Evolutionary conservation across 2,888 invertebrate species (phyloP).

Genomic region (Bimastos eiseni): DNA sequence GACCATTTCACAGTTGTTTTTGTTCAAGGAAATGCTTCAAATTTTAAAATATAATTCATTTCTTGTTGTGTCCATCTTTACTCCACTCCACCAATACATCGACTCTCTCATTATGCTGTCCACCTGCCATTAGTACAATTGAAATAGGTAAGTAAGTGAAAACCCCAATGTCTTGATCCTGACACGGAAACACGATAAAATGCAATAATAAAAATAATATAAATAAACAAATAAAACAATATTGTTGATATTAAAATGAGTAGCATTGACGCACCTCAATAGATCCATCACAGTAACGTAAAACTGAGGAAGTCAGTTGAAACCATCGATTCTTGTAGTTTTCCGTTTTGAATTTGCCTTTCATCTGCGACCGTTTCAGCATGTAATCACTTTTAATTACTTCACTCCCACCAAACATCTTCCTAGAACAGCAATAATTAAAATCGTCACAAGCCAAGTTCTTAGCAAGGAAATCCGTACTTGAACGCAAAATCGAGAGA

Average conservation of each 20-base stretch:
- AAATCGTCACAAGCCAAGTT: background rate
- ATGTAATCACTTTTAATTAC: constrained; percentile 44
- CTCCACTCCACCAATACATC: no score
- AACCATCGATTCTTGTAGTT: constrained; percentile 44
- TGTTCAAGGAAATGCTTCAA: background rate
- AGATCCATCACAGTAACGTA: constrained; percentile 36
- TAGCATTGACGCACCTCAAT: constrained; percentile 26
- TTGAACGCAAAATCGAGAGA: no score
- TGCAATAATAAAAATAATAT: background rate
- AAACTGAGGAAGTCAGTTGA: constrained; percentile 34
- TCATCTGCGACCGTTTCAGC: constrained; percentile 41
- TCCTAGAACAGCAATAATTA: background rate
- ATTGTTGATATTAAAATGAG: background rate
- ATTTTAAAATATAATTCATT: no score
- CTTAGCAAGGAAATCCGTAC: background rate
- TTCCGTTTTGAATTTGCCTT: constrained; percentile 37
- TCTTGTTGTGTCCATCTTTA: no score
- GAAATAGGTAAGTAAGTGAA: no score
- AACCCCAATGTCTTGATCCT: no score
- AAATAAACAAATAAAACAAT: background rate
- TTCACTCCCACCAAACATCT: constrained; percentile 31
- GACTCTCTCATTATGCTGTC: no score
- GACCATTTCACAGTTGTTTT: background rate
- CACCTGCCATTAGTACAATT: no score
- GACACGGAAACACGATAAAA: background rate